phyloP scores from a whole-genome alignment of 2,888 invertebrate genomes.

The Pilophorus perplexus region DNA sequence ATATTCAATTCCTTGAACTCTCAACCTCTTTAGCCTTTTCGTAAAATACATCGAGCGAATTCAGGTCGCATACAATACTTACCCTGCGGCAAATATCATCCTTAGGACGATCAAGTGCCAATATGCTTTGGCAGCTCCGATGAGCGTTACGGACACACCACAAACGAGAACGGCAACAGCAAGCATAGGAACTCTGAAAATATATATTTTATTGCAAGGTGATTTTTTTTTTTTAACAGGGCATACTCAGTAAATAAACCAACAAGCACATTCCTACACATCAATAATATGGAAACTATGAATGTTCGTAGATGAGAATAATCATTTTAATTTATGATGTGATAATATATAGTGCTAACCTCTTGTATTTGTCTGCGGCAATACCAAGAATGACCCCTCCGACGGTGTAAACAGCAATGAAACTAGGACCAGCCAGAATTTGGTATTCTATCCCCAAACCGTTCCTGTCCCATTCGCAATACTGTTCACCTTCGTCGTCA shows the following conservation, averaged over 20 bases:
- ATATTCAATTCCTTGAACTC: no score
- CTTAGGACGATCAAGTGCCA: constrained; percentile 86
- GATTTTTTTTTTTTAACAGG: no score
- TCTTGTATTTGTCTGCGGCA: constrained; percentile 68
- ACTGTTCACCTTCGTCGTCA: constrained; percentile 65
- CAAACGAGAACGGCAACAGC: constrained; percentile 76
- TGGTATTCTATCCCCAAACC: constrained; percentile 90
- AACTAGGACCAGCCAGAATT: constrained; percentile 86
- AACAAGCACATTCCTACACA: not conserved
- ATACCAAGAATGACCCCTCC: constrained; percentile 81
- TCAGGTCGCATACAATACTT: no score
- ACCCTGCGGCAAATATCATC: constrained; percentile 84
- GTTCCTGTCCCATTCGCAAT: constrained; percentile 91
- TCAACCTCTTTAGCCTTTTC: no score
- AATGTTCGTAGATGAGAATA: not conserved
- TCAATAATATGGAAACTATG: not conserved
- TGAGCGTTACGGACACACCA: constrained; percentile 78
- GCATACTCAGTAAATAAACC: not conserved
- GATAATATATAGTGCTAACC: constrained; percentile 50
- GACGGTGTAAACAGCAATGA: constrained; percentile 86
- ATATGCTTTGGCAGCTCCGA: constrained; percentile 78
- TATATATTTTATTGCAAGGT: no score
- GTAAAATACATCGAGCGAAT: no score
- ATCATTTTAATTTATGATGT: not conserved
- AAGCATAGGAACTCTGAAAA: constrained; percentile 66